These are phyloP conservation scores for Hedya salicella DNA, from an alignment of 2,888 invertebrate genomes.

Conservation along the genomic window DNA sequence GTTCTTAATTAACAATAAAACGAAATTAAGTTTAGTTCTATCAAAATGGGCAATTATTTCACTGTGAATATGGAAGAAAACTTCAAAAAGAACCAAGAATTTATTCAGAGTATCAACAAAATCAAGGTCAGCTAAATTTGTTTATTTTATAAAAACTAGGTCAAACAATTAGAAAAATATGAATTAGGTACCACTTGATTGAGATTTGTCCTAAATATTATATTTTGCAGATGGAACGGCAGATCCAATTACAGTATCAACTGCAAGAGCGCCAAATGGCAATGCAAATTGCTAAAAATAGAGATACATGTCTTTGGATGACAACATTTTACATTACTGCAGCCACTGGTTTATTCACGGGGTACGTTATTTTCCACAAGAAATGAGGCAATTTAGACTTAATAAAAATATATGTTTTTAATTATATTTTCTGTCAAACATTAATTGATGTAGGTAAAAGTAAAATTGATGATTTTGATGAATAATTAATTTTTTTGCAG, in stretches of 20 bases:
- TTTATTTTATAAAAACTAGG: slow-evolving; percentile 9
- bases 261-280: slow-evolving; percentile 91
- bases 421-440: background rate
- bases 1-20: slow-evolving; percentile 31
- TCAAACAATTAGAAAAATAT: background rate
- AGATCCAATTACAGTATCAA: slow-evolving; percentile 92
- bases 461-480: slow-evolving; percentile 2
- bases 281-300: slow-evolving; percentile 87
- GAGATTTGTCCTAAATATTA: slow-evolving; percentile 18
- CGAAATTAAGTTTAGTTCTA: slow-evolving; percentile 29
- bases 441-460: too few relatives aligned
- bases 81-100: slow-evolving; percentile 88
- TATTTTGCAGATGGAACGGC: slow-evolving; percentile 88
- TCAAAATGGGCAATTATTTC: slow-evolving; percentile 85
- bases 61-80: slow-evolving; percentile 88
- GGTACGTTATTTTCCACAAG: slow-evolving; percentile 65
- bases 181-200: background rate
- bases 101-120: slow-evolving; percentile 87
- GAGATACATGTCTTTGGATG: slow-evolving; percentile 91
- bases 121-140: slow-evolving; percentile 80
- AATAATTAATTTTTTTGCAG: slow-evolving; percentile 46
- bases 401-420: background rate
- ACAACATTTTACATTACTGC: slow-evolving; percentile 87
- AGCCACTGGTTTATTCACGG: slow-evolving; percentile 79
- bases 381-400: background rate